Conservation (phyloP, 2,888 invertebrate species). For the Bugula neritina region DNA sequence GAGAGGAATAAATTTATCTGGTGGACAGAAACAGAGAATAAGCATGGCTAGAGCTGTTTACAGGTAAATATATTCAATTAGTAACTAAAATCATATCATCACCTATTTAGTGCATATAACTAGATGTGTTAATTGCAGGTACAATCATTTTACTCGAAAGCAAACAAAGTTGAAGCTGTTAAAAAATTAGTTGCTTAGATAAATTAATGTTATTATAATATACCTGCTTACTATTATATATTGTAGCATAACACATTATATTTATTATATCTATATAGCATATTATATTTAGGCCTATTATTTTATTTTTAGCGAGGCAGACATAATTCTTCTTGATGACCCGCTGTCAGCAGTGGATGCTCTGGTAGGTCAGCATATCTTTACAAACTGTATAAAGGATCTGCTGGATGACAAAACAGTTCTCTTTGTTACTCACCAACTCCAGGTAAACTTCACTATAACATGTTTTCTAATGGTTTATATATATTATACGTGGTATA, state of each 20-base stretch:
- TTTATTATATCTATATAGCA: background rate
- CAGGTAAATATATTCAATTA: no score
- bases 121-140: no score
- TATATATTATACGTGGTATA: no score
- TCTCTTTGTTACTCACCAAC: constrained; percentile 22
- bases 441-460: background rate
- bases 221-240: background rate
- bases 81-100: no score
- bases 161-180: no score
- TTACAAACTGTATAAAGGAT: background rate
- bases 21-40: constrained; percentile 22
- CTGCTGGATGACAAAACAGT: constrained; percentile 3
- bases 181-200: background rate
- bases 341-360: constrained; percentile 25
- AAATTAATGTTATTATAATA: background rate
- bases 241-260: background rate
- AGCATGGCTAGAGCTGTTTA: constrained; percentile 23
- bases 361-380: constrained; percentile 13
- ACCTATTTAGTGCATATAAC: no score
- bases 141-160: no score
- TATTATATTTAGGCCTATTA: background rate
- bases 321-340: constrained; percentile 20
- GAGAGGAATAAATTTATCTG: constrained; percentile 25
- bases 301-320: background rate
- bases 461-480: no score